These are phyloP conservation scores for Heloderma charlesbogerti DNA, from an alignment of 2,113 vertebrate species.

Conservation along the genomic window DNA sequence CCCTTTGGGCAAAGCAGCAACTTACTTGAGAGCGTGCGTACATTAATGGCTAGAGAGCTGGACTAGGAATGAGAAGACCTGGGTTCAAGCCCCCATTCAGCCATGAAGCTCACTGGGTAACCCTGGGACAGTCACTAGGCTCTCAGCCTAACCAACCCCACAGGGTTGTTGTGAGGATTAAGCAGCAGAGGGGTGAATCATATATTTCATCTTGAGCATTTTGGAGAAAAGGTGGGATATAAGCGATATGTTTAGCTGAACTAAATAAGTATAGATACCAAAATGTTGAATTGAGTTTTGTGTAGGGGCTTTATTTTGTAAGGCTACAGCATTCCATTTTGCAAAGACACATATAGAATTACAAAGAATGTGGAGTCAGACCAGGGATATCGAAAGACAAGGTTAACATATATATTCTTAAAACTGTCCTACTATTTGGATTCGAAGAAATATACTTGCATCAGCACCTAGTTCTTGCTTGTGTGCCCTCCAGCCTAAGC, in stretches of 20 bases:
- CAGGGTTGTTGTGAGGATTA: not conserved
- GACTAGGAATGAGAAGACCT: not conserved
- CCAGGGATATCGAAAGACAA: not conserved
- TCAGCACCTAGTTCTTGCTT: constrained; percentile 14
- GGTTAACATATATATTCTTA: not conserved
- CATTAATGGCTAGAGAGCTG: not conserved
- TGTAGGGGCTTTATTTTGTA: not conserved
- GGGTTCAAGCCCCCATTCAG: not conserved
- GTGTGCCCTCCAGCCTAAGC: constrained; percentile 7
- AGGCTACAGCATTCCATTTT: not conserved
- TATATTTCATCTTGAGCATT: not conserved
- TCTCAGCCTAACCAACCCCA: not conserved
- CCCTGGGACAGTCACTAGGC: not conserved
- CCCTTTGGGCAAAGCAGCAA: not conserved
- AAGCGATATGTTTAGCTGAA: not conserved
- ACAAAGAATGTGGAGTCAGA: not conserved
- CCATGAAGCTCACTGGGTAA: not conserved
- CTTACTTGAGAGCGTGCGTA: not conserved
- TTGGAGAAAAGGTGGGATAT: not conserved
- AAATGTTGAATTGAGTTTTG: not conserved
- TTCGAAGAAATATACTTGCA: not conserved
- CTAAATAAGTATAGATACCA: not conserved
- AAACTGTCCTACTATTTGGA: not conserved
- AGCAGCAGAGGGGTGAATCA: not conserved
- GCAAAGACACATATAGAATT: not conserved